Conservation (phyloP, 2,113 vertebrate species). For the Anas platyrhynchos region DNA sequence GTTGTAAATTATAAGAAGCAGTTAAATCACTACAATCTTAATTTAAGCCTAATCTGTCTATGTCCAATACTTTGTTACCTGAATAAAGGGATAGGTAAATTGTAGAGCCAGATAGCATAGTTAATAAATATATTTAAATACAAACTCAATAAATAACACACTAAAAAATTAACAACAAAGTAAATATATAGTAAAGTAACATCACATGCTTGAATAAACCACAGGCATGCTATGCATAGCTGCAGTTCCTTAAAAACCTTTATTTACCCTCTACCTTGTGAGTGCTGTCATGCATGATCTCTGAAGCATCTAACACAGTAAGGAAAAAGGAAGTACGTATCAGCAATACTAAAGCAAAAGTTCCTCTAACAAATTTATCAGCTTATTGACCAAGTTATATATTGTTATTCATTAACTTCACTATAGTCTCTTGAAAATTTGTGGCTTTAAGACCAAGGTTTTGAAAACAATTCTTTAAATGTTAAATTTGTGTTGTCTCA, state of each 20-base stretch:
- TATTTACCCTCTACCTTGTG: neutral
- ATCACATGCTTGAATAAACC: neutral
- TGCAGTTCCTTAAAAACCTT: neutral
- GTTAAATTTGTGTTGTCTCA: neutral
- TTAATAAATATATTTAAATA: neutral
- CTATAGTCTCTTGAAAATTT: fast-evolving
- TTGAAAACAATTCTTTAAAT: neutral
- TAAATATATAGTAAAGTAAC: neutral
- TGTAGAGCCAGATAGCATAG: neutral
- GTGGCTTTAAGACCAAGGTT: neutral
- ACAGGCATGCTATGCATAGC: neutral
- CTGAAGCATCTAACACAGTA: neutral
- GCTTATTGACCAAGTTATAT: neutral
- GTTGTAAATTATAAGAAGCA: neutral
- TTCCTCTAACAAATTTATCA: neutral
- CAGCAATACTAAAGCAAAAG: neutral
- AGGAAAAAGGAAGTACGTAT: neutral
- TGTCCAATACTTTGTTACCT: neutral
- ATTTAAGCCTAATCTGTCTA: neutral
- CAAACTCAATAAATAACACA: neutral
- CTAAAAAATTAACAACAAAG: neutral
- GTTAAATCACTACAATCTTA: neutral
- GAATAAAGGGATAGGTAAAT: neutral
- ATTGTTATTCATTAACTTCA: neutral
- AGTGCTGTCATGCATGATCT: neutral